Evolutionary conservation across 2,113 vertebrate genomes (phyloP).

Genomic region (Hydrochoerus hydrochaeris): DNA sequence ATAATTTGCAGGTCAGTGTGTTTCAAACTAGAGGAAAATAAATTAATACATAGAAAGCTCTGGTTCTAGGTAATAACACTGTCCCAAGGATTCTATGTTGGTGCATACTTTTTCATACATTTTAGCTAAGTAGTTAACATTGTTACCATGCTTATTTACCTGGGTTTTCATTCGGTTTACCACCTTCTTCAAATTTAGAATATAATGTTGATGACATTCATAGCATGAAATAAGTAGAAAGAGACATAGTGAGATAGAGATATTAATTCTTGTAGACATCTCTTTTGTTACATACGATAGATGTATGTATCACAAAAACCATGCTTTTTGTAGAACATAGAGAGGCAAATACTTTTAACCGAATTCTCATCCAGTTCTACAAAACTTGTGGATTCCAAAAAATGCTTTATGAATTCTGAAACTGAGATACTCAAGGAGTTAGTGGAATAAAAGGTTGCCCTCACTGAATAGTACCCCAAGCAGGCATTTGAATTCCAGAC

Average conservation of each 20-base stretch:
- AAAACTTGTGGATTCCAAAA: neutral
- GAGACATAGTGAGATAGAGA: neutral
- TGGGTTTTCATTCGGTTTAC: neutral
- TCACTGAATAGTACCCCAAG: neutral
- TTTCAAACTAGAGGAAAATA: constrained; percentile 42
- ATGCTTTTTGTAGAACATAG: neutral
- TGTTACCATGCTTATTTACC: neutral
- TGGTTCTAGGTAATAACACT: neutral
- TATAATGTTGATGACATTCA: neutral
- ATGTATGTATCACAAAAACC: neutral
- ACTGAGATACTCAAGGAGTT: neutral
- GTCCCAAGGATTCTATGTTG: neutral
- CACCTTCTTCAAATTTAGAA: neutral
- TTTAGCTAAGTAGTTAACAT: neutral
- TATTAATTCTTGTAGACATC: neutral
- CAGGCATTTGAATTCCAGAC: neutral
- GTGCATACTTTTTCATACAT: neutral
- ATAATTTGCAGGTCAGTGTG: neutral
- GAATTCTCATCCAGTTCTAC: neutral
- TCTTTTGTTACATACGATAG: neutral
- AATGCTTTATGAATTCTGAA: neutral
- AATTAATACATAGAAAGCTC: constrained; percentile 32
- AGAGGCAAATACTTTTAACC: neutral
- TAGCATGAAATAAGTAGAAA: neutral
- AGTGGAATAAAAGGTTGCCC: neutral